phyloP scores from a whole-genome alignment of 2,113 vertebrate genomes.

The Strix aluco region DNA sequence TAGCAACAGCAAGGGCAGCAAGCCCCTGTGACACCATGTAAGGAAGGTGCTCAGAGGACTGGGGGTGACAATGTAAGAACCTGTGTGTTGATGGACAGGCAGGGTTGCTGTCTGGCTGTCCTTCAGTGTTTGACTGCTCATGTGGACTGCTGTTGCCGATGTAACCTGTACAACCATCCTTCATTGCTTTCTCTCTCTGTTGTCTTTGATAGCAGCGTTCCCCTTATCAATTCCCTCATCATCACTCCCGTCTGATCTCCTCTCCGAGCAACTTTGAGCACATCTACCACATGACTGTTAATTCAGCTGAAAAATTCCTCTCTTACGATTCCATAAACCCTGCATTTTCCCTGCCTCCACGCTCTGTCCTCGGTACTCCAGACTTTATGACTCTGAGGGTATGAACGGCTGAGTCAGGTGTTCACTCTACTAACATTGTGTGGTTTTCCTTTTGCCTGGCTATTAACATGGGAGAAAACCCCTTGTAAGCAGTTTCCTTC shows the following conservation, averaged over 20 bases:
- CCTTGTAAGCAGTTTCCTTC: conserved; percentile 26
- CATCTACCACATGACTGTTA: conserved; percentile 91
- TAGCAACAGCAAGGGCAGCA: conserved; percentile 27
- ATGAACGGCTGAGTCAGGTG: conserved; percentile 72
- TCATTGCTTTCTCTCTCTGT: conserved; percentile 67
- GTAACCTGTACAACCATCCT: conserved; percentile 42
- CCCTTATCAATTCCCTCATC: conserved; percentile 79
- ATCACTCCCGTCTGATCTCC: conserved; percentile 82
- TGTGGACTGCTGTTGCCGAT: not conserved
- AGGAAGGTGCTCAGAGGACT: conserved; percentile 37
- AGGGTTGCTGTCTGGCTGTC: conserved; percentile 48
- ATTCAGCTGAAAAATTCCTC: conserved; percentile 87
- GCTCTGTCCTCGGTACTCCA: conserved; percentile 78
- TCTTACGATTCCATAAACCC: conserved; percentile 80
- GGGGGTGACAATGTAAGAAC: conserved; percentile 27
- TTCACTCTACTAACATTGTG: conserved; percentile 69
- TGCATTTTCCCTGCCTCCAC: conserved; percentile 78
- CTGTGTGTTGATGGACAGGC: not conserved
- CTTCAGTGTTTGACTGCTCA: conserved; percentile 2
- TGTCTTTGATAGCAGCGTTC: conserved; percentile 80
- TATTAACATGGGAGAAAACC: conserved; percentile 50
- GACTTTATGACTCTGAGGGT: conserved; percentile 82
- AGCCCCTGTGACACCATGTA: not conserved
- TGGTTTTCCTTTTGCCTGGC: conserved; percentile 62
- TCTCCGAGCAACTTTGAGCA: conserved; percentile 89